phyloP scores from a whole-genome alignment of 2,797 vertebrate genomes.

The Sebastes variabilis region DNA sequence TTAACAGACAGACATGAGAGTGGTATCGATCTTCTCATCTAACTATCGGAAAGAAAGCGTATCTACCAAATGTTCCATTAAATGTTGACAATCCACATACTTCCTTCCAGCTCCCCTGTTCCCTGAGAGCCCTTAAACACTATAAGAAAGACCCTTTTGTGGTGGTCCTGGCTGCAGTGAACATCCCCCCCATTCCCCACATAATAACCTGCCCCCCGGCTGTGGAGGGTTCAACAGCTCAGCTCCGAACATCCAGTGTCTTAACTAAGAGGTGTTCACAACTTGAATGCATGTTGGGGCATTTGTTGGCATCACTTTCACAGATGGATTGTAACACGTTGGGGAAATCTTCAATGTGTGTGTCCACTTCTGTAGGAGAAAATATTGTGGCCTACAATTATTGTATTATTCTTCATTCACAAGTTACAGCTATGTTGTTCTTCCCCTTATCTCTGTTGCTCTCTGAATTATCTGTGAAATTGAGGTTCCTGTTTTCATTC shows the following conservation, averaged over 20 bases:
- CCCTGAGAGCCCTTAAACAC: constrained; percentile 51
- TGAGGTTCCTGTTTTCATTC: not conserved
- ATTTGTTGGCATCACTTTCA: constrained; percentile 22
- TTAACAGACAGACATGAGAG: no score
- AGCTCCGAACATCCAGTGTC: constrained; percentile 23
- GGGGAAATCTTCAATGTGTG: constrained; percentile 26
- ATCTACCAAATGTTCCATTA: constrained; percentile 1
- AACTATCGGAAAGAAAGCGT: not conserved
- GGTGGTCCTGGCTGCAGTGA: constrained; percentile 48
- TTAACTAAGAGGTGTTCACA: constrained; percentile 11
- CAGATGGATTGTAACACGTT: constrained; percentile 28
- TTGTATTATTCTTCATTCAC: not conserved
- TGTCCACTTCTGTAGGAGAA: constrained; percentile 1
- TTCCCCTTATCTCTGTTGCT: not conserved
- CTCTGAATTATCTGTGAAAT: not conserved
- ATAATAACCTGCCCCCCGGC: constrained; percentile 54
- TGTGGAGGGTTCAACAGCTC: constrained; percentile 56
- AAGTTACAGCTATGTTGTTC: not conserved
- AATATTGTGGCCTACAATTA: not conserved
- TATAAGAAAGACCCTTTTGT: constrained; percentile 74
- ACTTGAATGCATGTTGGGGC: constrained; percentile 20
- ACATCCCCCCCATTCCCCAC: constrained; percentile 26
- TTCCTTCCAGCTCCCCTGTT: constrained; percentile 14
- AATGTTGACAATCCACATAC: constrained; percentile 23
- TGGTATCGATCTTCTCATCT: not conserved